Conservation (phyloP, 2,888 invertebrate genomes). For the Gnatocerus cornutus region DNA sequence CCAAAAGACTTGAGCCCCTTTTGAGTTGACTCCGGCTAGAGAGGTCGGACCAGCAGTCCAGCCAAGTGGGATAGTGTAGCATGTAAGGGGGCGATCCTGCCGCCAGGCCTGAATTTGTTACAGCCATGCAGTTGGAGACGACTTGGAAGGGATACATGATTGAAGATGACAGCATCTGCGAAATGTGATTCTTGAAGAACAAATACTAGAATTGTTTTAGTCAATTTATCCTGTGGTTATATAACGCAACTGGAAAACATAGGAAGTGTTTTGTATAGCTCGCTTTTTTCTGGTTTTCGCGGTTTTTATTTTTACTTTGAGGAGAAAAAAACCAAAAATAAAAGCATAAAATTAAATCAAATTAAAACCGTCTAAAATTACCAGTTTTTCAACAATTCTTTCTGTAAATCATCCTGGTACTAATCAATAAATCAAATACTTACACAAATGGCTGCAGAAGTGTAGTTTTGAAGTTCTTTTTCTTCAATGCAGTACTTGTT, state of each 20-base stretch:
- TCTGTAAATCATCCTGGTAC: too few species aligned
- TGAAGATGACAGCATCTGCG: constrained; percentile 85
- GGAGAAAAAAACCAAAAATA: too few species aligned
- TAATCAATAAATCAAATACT: constrained; percentile 61
- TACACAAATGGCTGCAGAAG: constrained; percentile 75
- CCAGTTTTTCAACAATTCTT: too few species aligned
- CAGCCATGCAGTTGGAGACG: constrained; percentile 92
- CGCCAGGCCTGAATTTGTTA: constrained; percentile 84
- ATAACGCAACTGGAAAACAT: background rate
- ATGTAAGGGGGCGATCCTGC: constrained; percentile 90
- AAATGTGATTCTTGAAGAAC: constrained; percentile 54
- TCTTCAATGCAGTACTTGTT: constrained; percentile 88
- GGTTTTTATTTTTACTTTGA: too few species aligned
- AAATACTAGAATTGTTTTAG: constrained; percentile 38
- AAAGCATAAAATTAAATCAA: too few species aligned
- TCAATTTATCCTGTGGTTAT: constrained; percentile 11
- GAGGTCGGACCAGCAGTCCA: constrained; percentile 88
- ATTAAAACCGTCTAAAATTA: too few species aligned
- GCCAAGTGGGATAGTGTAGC: constrained; percentile 88
- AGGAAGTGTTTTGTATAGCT: too few species aligned
- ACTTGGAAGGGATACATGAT: constrained; percentile 95
- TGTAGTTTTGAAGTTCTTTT: constrained; percentile 76
- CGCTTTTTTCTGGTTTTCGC: too few species aligned
- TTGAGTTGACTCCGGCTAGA: constrained; percentile 84
- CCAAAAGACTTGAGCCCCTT: constrained; percentile 88